These are phyloP conservation scores for Tetragonula clypearis DNA, from an alignment of 1,140 invertebrate genomes.

Conservation along the genomic window DNA sequence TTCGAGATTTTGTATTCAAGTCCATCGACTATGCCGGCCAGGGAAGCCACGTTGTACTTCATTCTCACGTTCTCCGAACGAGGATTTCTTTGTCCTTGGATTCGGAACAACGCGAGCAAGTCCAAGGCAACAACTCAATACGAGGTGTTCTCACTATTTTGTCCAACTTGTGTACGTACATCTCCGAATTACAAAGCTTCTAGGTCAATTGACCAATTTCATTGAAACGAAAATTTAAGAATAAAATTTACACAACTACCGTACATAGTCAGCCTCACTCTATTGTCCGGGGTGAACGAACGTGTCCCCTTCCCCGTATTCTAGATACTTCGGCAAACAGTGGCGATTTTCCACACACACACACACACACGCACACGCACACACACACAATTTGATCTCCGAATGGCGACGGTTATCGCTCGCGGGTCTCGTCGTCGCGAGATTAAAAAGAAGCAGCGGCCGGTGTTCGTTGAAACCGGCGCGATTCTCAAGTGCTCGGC, in stretches of 20 bases:
- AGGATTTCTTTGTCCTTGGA: too few species aligned
- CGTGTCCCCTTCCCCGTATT: background rate
- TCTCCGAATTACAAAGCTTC: too few species aligned
- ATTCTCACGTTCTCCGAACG: too few species aligned
- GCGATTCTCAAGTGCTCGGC: background rate
- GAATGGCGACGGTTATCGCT: background rate
- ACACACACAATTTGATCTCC: background rate
- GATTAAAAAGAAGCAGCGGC: background rate
- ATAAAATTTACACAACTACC: background rate
- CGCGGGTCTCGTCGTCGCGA: background rate
- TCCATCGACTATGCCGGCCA: too few species aligned
- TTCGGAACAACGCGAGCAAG: too few species aligned
- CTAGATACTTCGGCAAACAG: background rate
- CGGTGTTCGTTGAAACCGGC: background rate
- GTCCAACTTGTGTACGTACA: too few species aligned
- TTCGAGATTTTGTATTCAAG: too few species aligned
- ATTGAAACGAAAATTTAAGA: too few species aligned
- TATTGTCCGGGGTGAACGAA: slow-evolving; percentile 1
- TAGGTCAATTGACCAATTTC: too few species aligned
- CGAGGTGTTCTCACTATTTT: too few species aligned
- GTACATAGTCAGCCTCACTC: background rate
- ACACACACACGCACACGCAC: background rate
- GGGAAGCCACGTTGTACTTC: too few species aligned
- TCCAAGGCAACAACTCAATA: too few species aligned
- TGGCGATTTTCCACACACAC: slow-evolving; percentile 9